Evolutionary conservation across 2,113 vertebrate species (phyloP), one percentile per base, ranked within the genome.

Genomic region (Pimephales promelas): DNA sequence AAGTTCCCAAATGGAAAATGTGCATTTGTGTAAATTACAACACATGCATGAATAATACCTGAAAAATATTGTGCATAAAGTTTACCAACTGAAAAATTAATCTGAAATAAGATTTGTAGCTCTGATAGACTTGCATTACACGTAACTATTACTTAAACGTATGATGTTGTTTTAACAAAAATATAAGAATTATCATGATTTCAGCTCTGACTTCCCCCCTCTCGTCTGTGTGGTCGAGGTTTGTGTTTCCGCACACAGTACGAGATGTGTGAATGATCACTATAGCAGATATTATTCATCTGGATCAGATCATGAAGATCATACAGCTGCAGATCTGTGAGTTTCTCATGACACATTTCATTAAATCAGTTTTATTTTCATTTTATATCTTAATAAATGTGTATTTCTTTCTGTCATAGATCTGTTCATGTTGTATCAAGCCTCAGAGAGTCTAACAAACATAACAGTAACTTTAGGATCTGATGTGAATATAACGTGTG

Each of bases 11-110:
- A 16, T 18, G 16, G 4, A 52, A 52, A 52, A 52, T 52, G 11
- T 7, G 18, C 20, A 8, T 54, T 54, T 16, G 20, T 7, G 52
- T 6, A 54, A 54, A 13, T 0, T 49, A 54, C 7, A 52, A 20
- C 49, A 54, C 7, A 54, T 6, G 2, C 0, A 54, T 18, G 1
- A 47, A 47, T 13, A 47, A 47, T 28, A 28, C 45, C 11, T 47
- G 45, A 0, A 47, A 47, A 47, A 47, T 47, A 3, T 22, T 8
- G 2, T 57, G 1, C 54, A n/a, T n/a, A n/a, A 0, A 56, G 54
- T 4, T n/a, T 10, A 4, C 54, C 0, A 3, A 0, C 1, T 57
- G 10, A 10, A n/a, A 57, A 4, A 57, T 0, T 18, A 18, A 2
- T 7, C 5, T 54, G 49, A 54, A 9, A 24, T 1, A 24, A 4